Evolutionary conservation across 2,113 vertebrate species (phyloP).

Genomic region (Aptenodytes forsteri): DNA sequence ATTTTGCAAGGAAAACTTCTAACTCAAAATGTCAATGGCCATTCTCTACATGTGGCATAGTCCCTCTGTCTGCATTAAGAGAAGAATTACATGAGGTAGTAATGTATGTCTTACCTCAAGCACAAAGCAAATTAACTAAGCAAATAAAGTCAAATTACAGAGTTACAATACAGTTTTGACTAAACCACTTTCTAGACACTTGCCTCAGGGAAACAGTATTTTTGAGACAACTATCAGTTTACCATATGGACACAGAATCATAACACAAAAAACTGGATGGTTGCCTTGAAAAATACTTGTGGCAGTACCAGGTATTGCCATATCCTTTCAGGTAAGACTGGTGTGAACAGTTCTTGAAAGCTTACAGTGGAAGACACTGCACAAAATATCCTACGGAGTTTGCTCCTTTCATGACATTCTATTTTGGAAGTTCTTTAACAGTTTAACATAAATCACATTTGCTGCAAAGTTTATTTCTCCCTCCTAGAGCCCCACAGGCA

Average conservation of each 20-base stretch:
- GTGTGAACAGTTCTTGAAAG: background rate
- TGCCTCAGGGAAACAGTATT: background rate
- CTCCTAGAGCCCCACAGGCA: background rate
- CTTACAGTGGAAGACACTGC: background rate
- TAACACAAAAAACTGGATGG: background rate
- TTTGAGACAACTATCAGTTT: background rate
- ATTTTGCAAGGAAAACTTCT: background rate
- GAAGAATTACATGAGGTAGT: background rate
- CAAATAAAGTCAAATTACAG: background rate
- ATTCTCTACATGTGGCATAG: background rate
- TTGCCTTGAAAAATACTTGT: background rate
- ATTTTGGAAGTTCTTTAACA: background rate
- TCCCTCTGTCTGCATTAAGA: background rate
- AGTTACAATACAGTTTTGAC: background rate
- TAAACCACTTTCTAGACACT: background rate
- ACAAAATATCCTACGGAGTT: background rate
- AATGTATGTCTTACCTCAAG: background rate
- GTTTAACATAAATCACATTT: background rate
- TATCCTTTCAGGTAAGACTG: background rate
- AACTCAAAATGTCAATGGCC: background rate
- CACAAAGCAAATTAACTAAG: background rate
- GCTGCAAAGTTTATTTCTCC: background rate
- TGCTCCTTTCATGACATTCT: background rate
- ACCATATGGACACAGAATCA: background rate
- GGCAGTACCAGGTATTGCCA: background rate